Percentiles rank a stretch among this genome's conserved stretches.
phyloP scores from a whole-genome alignment of 2,797 vertebrate species.

The Potorous gilbertii region DNA sequence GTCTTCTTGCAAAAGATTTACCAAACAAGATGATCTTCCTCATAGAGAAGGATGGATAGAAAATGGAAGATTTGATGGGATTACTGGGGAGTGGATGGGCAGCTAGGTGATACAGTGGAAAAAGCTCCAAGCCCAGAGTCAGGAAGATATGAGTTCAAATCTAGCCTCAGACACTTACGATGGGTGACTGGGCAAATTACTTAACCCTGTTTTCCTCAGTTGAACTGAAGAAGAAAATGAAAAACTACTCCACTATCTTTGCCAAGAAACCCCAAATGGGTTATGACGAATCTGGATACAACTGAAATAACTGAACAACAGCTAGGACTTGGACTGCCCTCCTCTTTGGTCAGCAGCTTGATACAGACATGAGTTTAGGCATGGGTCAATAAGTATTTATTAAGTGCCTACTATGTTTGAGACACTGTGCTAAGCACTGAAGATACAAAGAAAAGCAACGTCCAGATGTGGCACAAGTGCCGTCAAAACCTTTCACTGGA shows the following conservation, averaged over 20 bases:
- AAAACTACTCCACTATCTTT: not conserved
- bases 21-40: too few species aligned
- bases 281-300: not conserved
- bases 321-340: not conserved
- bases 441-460: conserved; percentile 1
- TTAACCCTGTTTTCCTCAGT: not conserved
- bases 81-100: too few species aligned
- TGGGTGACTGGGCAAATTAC: not conserved
- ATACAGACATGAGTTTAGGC: not conserved
- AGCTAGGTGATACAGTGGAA: too few species aligned
- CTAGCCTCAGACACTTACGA: not conserved
- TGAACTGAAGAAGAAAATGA: not conserved
- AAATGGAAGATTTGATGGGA: too few species aligned
- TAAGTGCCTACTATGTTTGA: conserved; percentile 11
- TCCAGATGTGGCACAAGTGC: too few species aligned
- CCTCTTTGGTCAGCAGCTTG: not conserved
- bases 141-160: not conserved
- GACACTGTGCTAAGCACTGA: conserved; percentile 2
- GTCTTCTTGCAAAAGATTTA: too few species aligned
- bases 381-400: not conserved
- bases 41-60: too few species aligned
- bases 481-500: too few species aligned
- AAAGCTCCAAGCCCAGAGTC: not conserved
- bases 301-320: not conserved
- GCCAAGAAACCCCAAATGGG: not conserved